Evolutionary conservation across 2,797 vertebrate genomes (phyloP).

Genomic region (Phalanger gymnotis): DNA sequence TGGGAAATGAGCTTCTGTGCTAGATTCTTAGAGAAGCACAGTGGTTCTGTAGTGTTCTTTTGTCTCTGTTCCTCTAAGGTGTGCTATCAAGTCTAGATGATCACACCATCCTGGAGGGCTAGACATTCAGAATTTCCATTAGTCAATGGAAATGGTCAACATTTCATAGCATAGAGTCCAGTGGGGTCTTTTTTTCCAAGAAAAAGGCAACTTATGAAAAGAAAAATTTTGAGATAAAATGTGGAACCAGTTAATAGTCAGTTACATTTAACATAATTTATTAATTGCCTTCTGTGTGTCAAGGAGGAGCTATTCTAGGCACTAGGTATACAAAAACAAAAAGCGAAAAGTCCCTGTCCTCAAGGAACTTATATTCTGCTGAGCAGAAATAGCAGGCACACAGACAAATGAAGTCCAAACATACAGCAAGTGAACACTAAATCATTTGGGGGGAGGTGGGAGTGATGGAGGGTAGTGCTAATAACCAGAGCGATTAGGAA

Average conservation of each 20-base stretch:
- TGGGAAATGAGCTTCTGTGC: not conserved
- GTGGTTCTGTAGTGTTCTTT: not conserved
- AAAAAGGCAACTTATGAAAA: not conserved
- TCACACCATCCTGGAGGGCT: not conserved
- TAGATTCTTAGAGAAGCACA: not conserved
- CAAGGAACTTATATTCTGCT: not conserved
- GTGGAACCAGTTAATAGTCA: not conserved
- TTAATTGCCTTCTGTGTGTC: not conserved
- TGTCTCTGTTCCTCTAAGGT: not conserved
- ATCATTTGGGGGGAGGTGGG: not conserved
- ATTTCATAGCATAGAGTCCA: not conserved
- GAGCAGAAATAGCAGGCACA: not conserved
- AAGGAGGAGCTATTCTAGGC: not conserved
- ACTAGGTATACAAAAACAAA: not conserved
- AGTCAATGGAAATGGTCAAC: not conserved
- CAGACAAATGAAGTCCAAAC: not conserved
- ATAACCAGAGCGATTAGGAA: not conserved
- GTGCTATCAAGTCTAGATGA: not conserved
- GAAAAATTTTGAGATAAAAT: not conserved
- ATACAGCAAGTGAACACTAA: not conserved
- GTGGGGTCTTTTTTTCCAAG: not conserved
- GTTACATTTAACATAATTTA: not conserved
- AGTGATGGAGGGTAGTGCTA: not conserved
- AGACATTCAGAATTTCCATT: not conserved
- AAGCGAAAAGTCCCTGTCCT: not conserved